phyloP scores from a whole-genome alignment of 2,888 invertebrate genomes.

The Calameuta filiformis region DNA sequence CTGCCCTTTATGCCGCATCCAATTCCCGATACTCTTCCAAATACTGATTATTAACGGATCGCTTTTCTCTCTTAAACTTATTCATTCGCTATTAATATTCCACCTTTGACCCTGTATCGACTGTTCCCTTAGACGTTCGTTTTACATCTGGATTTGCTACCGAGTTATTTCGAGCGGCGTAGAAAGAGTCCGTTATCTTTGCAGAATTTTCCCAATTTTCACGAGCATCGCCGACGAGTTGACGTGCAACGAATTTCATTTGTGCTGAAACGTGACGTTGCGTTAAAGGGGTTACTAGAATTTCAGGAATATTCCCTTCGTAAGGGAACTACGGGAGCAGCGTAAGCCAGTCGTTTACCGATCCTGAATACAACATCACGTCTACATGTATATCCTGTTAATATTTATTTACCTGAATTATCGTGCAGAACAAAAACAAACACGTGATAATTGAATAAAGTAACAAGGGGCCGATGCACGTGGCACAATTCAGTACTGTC shows the following conservation, averaged over 20 bases:
- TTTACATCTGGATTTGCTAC: neutral
- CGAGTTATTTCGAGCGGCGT: neutral
- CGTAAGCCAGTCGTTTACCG: neutral
- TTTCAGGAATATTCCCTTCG: neutral
- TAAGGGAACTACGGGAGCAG: neutral
- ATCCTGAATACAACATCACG: neutral
- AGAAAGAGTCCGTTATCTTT: neutral
- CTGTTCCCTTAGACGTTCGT: neutral
- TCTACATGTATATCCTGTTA: neutral
- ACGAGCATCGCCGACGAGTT: neutral
- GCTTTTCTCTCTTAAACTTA: neutral
- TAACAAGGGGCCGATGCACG: neutral
- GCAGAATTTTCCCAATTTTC: neutral
- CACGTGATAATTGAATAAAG: neutral
- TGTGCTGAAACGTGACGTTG: neutral
- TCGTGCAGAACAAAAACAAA: neutral
- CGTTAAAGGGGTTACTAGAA: conserved; percentile 1
- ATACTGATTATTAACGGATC: neutral
- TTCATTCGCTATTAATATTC: neutral
- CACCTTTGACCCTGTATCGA: neutral
- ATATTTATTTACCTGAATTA: neutral
- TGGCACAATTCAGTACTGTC: neutral
- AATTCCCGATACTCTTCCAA: neutral
- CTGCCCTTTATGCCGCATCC: neutral
- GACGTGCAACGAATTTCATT: neutral